Evolutionary conservation across 1,140 invertebrate genomes (phyloP), one percentile per base, ranked within the genome.

Genomic region (Xylocopa sonorina): DNA sequence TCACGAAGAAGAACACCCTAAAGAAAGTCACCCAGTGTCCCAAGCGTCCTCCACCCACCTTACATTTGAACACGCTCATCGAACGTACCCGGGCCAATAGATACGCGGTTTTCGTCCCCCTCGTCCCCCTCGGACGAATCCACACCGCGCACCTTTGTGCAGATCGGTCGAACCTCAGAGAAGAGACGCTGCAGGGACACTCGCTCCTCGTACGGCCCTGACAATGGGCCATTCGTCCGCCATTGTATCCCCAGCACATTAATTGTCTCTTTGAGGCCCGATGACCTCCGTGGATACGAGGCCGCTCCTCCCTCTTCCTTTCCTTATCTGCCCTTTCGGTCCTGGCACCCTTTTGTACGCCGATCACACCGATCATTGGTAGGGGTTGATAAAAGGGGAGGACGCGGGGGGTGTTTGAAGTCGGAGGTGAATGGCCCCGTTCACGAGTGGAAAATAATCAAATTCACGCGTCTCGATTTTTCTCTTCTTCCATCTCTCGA

Each of bases 201-300:
- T 87, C 81, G 85, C 51, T 77, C 63, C 81, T 87, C 81, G 81
- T 51, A 58, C 66, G 60, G 79, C 71, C 80, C 78, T 83, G 88
- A 88, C 88, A 89, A 88, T 88, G 82, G 87, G 66, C 83, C 80
- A 83, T 87, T 84, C 81, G 86, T 86, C 79, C 86, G 87, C 82
- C 84, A 89, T 87, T 88, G 84, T 88, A 81, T 80, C 84, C 84
- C 77, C 82, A 81, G 84, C 82, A 86, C 88, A 89, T 89, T 89
- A 89, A 89, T 89, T 89, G 88, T 89, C 86, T 88, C 87, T 89
- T 89, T 89, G 86, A 89, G 82, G 84, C 85, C 84, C 82, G 86
- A 89, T 88, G 83, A 88, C 86, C 86, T 85, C 83, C 81, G 77
- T 69, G 83, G 83, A 80, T 85, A 80, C 51, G 72, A 82, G 64